These are phyloP conservation scores for Cyanoderma ruficeps DNA, from an alignment of 2,113 vertebrate genomes.

Conservation along the genomic window DNA sequence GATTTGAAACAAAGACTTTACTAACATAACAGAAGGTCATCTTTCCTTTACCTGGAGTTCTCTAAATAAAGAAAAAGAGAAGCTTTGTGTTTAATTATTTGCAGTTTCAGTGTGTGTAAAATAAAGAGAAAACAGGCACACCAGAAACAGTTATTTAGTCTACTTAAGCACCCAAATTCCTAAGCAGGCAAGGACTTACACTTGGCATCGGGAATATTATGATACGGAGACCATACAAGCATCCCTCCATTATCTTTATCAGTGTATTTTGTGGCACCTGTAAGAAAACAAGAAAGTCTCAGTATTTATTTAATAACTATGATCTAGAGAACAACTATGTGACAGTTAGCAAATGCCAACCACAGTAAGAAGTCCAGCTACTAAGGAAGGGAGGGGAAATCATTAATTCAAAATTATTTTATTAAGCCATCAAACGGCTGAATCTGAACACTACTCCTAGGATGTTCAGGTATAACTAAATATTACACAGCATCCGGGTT, in stretches of 20 bases:
- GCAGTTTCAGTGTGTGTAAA: not conserved
- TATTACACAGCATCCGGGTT: not conserved
- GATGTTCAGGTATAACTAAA: not conserved
- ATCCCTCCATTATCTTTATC: constrained; percentile 96
- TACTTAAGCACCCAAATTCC: not conserved
- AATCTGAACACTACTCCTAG: not conserved
- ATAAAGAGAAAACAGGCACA: not conserved
- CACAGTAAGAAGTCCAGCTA: not conserved
- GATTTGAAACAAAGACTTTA: constrained; percentile 1
- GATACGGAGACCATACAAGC: constrained; percentile 96
- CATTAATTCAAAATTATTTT: not conserved
- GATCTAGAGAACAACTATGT: not conserved
- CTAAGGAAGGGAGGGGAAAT: rapidly evolving
- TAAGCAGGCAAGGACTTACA: constrained; percentile 77
- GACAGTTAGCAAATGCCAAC: not conserved
- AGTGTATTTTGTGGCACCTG: constrained; percentile 90
- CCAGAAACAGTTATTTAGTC: not conserved
- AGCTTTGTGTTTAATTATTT: not conserved
- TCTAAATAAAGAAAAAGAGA: not conserved
- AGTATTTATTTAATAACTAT: constrained; percentile 2
- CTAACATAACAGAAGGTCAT: not conserved
- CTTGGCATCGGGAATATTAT: constrained; percentile 88
- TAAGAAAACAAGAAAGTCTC: constrained; percentile 44
- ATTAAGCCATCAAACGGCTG: not conserved
- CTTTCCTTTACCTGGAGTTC: not conserved